These are phyloP conservation scores for Halyomorpha halys DNA, from an alignment of 1,140 invertebrate genomes.

Conservation along the genomic window DNA sequence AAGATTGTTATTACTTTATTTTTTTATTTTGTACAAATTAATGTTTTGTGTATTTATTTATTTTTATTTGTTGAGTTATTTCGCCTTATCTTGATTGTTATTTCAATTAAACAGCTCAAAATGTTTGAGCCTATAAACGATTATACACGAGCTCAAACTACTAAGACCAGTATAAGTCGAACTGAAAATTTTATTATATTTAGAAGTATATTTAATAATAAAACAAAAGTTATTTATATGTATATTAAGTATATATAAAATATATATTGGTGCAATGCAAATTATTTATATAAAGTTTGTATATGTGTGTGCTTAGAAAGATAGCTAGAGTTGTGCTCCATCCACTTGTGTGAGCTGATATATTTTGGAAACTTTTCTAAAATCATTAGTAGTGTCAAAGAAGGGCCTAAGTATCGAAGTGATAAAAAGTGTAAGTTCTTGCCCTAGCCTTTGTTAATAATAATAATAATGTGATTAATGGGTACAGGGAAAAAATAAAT, in stretches of 20 bases:
- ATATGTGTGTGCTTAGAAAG: not conserved
- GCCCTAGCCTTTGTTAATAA: constrained; percentile 9
- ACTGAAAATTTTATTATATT: constrained; percentile 1
- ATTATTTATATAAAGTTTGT: not conserved
- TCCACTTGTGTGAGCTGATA: not conserved
- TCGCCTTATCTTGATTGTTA: not conserved
- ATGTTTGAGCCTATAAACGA: not conserved
- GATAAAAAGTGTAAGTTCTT: not conserved
- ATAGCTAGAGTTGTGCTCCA: not conserved
- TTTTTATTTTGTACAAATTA: not conserved
- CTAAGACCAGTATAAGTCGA: not conserved
- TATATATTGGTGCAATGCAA: constrained; percentile 14
- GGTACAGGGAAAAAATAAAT: constrained; percentile 2
- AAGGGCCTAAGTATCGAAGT: constrained; percentile 8
- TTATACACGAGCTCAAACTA: not conserved
- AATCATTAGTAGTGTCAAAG: too few relatives aligned
- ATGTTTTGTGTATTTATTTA: not conserved
- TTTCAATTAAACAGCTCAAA: not conserved
- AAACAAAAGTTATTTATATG: constrained; percentile 12
- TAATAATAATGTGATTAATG: constrained; percentile 1
- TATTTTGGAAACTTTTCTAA: not conserved
- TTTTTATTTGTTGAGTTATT: not conserved
- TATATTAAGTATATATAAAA: constrained; percentile 12
- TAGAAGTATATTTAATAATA: not conserved
- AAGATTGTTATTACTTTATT: not conserved